Evolutionary conservation across 2,888 invertebrate species (phyloP).

Genomic region (Drosophila antonietae): DNA sequence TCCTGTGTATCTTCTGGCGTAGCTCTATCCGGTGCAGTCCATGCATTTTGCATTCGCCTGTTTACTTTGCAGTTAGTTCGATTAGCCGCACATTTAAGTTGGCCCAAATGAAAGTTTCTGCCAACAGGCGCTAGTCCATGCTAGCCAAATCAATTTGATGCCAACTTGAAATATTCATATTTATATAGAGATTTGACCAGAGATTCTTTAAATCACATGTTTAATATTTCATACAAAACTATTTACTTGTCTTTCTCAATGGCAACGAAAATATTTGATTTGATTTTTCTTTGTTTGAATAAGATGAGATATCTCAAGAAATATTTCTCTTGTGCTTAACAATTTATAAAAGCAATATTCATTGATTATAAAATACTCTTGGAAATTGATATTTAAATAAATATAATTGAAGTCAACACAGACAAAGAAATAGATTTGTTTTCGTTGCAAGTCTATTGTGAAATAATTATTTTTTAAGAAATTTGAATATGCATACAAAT

Average conservation of each 20-base stretch:
- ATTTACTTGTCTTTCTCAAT: too few relatives aligned
- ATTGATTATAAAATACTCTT: background rate
- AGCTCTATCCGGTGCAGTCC: constrained; percentile 41
- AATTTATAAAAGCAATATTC: background rate
- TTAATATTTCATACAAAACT: background rate
- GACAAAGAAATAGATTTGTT: background rate
- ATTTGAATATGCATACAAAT: constrained; percentile 4
- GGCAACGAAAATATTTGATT: too few relatives aligned
- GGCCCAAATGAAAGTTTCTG: constrained; percentile 36
- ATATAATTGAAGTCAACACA: background rate
- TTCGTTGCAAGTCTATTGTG: background rate
- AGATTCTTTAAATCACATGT: background rate
- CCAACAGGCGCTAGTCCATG: background rate
- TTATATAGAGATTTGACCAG: background rate
- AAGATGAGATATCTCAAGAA: background rate
- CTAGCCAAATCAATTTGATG: background rate
- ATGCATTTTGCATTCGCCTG: constrained; percentile 56
- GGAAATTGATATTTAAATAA: background rate
- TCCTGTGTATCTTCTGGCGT: constrained; percentile 54
- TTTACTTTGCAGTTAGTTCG: constrained; percentile 65
- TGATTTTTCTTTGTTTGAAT: background rate
- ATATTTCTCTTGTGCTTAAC: background rate
- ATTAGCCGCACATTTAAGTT: constrained; percentile 66
- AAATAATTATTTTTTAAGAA: constrained; percentile 1
- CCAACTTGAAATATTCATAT: background rate